These are phyloP conservation scores for Neodontobutis hainanensis DNA, from an alignment of 2,113 vertebrate genomes.

Conservation along the genomic window DNA sequence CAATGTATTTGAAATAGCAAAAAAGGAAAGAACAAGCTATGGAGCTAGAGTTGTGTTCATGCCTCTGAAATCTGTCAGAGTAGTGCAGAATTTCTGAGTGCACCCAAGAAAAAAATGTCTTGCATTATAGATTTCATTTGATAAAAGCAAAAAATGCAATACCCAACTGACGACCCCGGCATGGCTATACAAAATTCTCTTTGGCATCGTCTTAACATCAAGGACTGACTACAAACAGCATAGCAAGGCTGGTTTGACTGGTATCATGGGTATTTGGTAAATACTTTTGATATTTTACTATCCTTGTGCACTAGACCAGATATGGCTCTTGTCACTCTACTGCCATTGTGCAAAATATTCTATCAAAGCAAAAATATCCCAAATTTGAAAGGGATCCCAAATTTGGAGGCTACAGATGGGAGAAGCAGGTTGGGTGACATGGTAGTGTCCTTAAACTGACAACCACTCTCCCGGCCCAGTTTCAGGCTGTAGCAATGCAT, in stretches of 20 bases:
- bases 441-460: constrained; percentile 62
- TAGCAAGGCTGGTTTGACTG: constrained; percentile 57
- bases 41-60: constrained; percentile 32
- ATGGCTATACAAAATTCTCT: constrained; percentile 63
- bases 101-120: constrained; percentile 51
- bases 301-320: constrained; percentile 35
- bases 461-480: too few relatives aligned
- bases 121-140: constrained; percentile 56
- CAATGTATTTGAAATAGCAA: constrained; percentile 62
- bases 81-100: too few relatives aligned
- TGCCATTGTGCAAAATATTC: constrained; percentile 45
- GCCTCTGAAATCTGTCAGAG: constrained; percentile 65
- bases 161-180: constrained; percentile 43
- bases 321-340: constrained; percentile 41
- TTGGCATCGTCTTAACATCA: constrained; percentile 60
- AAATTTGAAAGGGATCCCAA: too few relatives aligned
- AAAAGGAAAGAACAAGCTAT: constrained; percentile 43
- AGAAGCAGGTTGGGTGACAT: constrained; percentile 66
- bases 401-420: constrained; percentile 26
- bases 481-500: constrained; percentile 25
- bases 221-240: constrained; percentile 59
- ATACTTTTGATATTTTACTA: constrained; percentile 61
- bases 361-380: too few relatives aligned
- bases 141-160: constrained; percentile 58
- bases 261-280: constrained; percentile 59